phyloP scores from a whole-genome alignment of 2,797 vertebrate genomes.

The Gastrophryne carolinensis region DNA sequence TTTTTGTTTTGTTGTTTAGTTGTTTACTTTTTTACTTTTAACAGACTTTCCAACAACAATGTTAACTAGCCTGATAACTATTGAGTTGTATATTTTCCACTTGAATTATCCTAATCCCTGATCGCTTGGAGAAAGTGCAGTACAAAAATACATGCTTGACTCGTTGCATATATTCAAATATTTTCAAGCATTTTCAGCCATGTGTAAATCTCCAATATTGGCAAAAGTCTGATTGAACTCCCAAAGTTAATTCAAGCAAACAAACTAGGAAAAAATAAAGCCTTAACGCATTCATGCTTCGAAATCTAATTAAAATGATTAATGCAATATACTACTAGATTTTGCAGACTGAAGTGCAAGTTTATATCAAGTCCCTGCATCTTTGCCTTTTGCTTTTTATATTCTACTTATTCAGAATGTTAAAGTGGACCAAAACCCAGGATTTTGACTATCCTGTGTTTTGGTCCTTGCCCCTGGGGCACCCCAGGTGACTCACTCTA shows the following conservation, averaged over 20 bases:
- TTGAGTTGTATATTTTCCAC: conserved; percentile 43
- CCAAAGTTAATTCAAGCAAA: conserved; percentile 43
- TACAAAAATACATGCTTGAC: conserved; percentile 38
- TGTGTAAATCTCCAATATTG: conserved; percentile 51
- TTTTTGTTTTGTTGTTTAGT: too few species aligned
- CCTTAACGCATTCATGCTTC: conserved; percentile 15
- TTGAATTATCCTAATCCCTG: conserved; percentile 45
- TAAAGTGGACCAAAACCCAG: too few species aligned
- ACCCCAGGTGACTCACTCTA: too few species aligned
- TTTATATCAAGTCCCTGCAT: background rate
- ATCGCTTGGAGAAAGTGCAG: conserved; percentile 33
- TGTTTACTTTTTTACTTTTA: conserved; percentile 37
- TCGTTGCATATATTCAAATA: conserved; percentile 36
- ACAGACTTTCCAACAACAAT: conserved; percentile 28
- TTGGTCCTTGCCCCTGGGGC: too few species aligned
- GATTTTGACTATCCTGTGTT: too few species aligned
- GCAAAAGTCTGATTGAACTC: conserved; percentile 47
- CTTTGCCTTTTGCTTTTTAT: background rate
- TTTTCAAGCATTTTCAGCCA: conserved; percentile 44
- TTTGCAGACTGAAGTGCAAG: background rate
- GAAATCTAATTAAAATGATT: background rate
- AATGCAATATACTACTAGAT: background rate
- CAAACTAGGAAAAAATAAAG: background rate
- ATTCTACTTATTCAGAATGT: too few species aligned
- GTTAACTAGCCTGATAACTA: conserved; percentile 39